Conservation (phyloP, 2,113 vertebrate genomes). For the Cariama cristata region DNA sequence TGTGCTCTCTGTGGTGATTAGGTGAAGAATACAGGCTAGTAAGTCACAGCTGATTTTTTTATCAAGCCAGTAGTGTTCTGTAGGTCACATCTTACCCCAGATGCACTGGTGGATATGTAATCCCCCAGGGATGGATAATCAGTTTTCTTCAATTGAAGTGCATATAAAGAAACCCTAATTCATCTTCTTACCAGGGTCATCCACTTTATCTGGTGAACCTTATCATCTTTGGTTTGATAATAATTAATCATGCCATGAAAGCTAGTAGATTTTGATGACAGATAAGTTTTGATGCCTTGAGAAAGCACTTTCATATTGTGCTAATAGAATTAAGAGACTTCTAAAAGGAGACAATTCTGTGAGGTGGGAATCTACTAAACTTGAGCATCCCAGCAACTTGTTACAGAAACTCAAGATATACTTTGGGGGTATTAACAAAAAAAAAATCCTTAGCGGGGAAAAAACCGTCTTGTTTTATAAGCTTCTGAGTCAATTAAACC, state of each 20-base stretch:
- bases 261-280: not conserved
- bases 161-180: not conserved
- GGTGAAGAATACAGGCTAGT: not conserved
- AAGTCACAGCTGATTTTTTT: not conserved
- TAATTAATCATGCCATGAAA: not conserved
- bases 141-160: not conserved
- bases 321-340: not conserved
- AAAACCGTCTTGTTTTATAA: not conserved
- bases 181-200: not conserved
- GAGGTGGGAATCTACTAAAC: not conserved
- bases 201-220: not conserved
- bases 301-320: not conserved
- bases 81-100: not conserved
- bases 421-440: not conserved
- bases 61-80: not conserved
- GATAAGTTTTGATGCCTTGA: not conserved
- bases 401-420: not conserved
- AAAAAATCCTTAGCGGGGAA: not conserved
- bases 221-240: not conserved
- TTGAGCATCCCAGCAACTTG: not conserved
- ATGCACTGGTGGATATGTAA: not conserved
- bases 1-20: not conserved
- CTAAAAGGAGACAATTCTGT: not conserved
- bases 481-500: not conserved
- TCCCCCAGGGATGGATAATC: not conserved